phyloP scores from a whole-genome alignment of 2,888 invertebrate genomes.

The Subacronicta megacephala region DNA sequence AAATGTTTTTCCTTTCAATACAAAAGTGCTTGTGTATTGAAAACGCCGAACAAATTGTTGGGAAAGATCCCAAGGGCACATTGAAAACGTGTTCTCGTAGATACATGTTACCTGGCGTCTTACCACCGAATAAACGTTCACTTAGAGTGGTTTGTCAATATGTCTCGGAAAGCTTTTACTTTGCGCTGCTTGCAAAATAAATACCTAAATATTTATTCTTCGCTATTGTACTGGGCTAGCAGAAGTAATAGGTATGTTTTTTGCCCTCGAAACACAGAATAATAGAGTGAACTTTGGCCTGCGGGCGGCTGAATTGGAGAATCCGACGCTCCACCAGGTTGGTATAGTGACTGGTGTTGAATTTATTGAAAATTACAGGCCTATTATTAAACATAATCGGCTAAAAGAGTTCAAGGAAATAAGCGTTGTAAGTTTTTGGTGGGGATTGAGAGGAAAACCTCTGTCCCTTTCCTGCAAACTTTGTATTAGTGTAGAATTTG shows the following conservation, averaged over 20 bases:
- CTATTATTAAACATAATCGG: no score
- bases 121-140: conserved; percentile 71
- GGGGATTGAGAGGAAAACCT: no score
- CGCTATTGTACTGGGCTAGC: conserved; percentile 6
- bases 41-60: conserved; percentile 62
- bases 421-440: no score
- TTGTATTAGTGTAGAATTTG: no score
- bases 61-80: conserved; percentile 63
- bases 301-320: no score
- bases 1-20: conserved; percentile 61
- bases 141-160: conserved; percentile 80
- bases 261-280: conserved; percentile 3
- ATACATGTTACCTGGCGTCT: conserved; percentile 65
- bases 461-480: no score
- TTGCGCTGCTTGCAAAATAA: conserved; percentile 57
- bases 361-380: no score
- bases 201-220: conserved; percentile 37
- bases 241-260: conserved; percentile 23
- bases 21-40: conserved; percentile 61
- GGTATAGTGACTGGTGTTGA: no score
- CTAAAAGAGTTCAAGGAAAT: no score
- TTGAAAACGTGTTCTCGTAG: conserved; percentile 65
- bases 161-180: conserved; percentile 72
- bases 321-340: no score
- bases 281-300: no score